Percentiles rank a stretch among this genome's conserved stretches.
phyloP scores from a whole-genome alignment of 1,140 invertebrate genomes.

The Drosophila bifasciata region DNA sequence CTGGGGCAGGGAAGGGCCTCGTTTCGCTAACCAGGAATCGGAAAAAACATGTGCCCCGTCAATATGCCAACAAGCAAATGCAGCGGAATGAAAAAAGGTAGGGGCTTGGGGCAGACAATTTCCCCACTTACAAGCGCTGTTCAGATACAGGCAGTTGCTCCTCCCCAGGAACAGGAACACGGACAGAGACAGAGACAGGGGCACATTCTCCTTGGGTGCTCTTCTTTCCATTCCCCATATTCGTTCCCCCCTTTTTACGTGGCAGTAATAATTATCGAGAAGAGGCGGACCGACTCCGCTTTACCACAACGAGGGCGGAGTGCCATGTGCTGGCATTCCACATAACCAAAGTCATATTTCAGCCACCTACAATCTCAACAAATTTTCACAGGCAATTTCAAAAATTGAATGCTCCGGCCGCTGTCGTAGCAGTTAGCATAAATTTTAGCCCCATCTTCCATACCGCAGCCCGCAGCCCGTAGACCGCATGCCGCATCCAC shows the following conservation, averaged over 20 bases:
- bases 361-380: slow-evolving; percentile 42
- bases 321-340: background rate
- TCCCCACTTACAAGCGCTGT: too few species aligned
- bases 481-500: too few species aligned
- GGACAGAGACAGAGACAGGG: background rate
- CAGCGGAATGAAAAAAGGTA: slow-evolving; percentile 33
- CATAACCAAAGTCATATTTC: slow-evolving; percentile 34
- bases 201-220: too few species aligned
- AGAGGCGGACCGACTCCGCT: too few species aligned
- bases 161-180: background rate
- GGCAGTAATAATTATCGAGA: slow-evolving; percentile 28
- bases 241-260: background rate
- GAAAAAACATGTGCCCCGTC: slow-evolving; percentile 29
- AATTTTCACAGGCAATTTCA: slow-evolving; percentile 46
- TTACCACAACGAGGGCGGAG: too few species aligned
- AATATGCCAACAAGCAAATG: slow-evolving; percentile 35
- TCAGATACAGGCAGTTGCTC: background rate
- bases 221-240: background rate
- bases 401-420: slow-evolving; percentile 46
- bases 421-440: slow-evolving; percentile 21
- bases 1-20: too few species aligned
- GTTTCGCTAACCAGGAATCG: background rate
- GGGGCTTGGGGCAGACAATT: slow-evolving; percentile 4
- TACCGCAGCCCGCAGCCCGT: too few species aligned
- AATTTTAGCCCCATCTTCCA: slow-evolving; percentile 16